A percentile compares a stretch with the other conserved stretches of the same genome.
Evolutionary conservation across 1,140 invertebrate genomes (phyloP).

Genomic region (Euwallacea fornicatus): DNA sequence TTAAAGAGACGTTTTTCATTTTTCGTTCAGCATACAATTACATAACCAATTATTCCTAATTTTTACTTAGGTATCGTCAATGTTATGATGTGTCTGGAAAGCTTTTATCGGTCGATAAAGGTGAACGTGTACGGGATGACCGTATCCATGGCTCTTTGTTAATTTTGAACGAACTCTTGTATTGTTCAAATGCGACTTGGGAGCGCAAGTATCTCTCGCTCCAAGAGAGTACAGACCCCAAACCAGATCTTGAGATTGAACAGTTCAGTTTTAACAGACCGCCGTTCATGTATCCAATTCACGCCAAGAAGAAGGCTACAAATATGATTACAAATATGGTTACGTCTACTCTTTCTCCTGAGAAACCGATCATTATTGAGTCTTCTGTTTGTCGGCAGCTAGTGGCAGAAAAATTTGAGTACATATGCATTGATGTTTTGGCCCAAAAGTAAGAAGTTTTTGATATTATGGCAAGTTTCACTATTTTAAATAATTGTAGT

Average conservation of each 20-base stretch:
- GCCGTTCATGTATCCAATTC: slow-evolving; percentile 38
- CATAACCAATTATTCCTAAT: neutral
- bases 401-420: slow-evolving; percentile 81
- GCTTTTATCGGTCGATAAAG: slow-evolving; percentile 74
- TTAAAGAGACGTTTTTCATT: slow-evolving; percentile 10
- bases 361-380: slow-evolving; percentile 68
- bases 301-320: slow-evolving; percentile 38
- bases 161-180: slow-evolving; percentile 91
- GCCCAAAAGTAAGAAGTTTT: slow-evolving; percentile 58
- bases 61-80: slow-evolving; percentile 64
- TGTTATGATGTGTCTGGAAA: slow-evolving; percentile 87
- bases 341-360: slow-evolving; percentile 40
- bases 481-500: no score
- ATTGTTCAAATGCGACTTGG: slow-evolving; percentile 89
- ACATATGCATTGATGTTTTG: slow-evolving; percentile 80
- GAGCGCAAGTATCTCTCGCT: slow-evolving; percentile 79
- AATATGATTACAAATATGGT: slow-evolving; percentile 39
- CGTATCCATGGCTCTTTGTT: slow-evolving; percentile 90
- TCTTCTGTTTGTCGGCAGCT: slow-evolving; percentile 84
- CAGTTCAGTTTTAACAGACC: slow-evolving; percentile 37
- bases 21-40: slow-evolving; percentile 1
- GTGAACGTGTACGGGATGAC: slow-evolving; percentile 83
- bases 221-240: slow-evolving; percentile 56
- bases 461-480: no score
- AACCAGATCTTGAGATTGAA: slow-evolving; percentile 38